These are phyloP conservation scores for Ptilodon capucinus DNA, from an alignment of 2,888 invertebrate species.

Conservation along the genomic window DNA sequence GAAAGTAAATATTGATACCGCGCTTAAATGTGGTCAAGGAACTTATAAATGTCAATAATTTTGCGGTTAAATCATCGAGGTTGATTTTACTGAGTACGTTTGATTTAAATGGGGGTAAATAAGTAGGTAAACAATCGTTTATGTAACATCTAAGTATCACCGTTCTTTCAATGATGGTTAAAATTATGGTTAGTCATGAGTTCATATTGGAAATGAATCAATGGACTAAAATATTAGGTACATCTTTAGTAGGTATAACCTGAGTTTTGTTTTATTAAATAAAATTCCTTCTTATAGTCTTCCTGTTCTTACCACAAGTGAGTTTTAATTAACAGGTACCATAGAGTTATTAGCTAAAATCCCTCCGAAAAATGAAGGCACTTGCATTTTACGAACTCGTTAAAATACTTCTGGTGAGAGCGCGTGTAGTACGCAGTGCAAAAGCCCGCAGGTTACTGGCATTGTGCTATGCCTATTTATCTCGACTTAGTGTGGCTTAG, in stretches of 20 bases:
- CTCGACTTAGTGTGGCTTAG: constrained; percentile 6
- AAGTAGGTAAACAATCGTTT: too few species aligned
- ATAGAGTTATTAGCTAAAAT: too few species aligned
- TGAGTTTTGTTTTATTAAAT: too few species aligned
- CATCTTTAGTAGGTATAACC: too few species aligned
- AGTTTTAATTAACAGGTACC: too few species aligned
- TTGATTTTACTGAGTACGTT: not conserved
- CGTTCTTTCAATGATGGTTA: too few species aligned
- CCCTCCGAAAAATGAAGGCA: not conserved
- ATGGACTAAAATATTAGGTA: too few species aligned
- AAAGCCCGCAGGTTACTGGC: constrained; percentile 1
- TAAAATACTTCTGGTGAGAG: constrained; percentile 6
- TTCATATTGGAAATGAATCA: too few species aligned
- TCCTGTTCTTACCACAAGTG: too few species aligned
- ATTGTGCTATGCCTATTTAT: constrained; percentile 8
- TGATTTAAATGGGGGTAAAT: not conserved
- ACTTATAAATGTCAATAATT: constrained; percentile 6
- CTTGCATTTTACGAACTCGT: not conserved
- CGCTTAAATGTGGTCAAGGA: constrained; percentile 19
- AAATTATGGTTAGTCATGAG: too few species aligned
- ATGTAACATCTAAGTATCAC: too few species aligned
- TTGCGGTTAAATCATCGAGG: not conserved
- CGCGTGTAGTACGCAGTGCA: not conserved
- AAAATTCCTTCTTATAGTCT: too few species aligned
- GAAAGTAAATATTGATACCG: constrained; percentile 11